These are phyloP conservation scores for Eurois occulta DNA, from an alignment of 2,888 invertebrate species.

Conservation along the genomic window DNA sequence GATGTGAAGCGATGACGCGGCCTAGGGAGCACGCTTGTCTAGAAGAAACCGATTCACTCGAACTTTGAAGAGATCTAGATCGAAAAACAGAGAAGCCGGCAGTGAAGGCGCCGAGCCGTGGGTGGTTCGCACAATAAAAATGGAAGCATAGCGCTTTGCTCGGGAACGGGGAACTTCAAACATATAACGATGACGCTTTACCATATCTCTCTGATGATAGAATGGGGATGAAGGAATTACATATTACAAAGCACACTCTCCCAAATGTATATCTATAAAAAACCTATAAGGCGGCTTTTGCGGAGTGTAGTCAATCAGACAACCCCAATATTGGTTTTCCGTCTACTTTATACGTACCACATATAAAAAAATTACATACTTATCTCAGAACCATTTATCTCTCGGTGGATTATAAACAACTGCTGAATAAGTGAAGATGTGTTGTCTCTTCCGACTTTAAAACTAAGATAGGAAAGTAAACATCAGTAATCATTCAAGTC, in stretches of 20 bases:
- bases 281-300: neutral
- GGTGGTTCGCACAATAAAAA: neutral
- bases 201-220: neutral
- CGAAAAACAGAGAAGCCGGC: neutral
- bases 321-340: neutral
- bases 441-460: slow-evolving; percentile 14
- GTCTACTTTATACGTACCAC: neutral
- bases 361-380: neutral
- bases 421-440: neutral
- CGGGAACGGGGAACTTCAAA: neutral
- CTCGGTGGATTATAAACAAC: neutral
- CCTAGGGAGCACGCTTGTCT: too few relatives aligned
- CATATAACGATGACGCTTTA: neutral
- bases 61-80: neutral
- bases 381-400: slow-evolving; percentile 1
- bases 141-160: neutral
- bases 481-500: slow-evolving; percentile 33
- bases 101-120: too few relatives aligned
- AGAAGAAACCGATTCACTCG: neutral
- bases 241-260: neutral
- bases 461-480: slow-evolving; percentile 23
- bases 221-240: neutral
- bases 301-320: neutral
- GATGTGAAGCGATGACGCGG: neutral
- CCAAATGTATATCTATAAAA: neutral